Evolutionary conservation across 2,888 invertebrate genomes (phyloP).

Genomic region (Hecatera dysodea): DNA sequence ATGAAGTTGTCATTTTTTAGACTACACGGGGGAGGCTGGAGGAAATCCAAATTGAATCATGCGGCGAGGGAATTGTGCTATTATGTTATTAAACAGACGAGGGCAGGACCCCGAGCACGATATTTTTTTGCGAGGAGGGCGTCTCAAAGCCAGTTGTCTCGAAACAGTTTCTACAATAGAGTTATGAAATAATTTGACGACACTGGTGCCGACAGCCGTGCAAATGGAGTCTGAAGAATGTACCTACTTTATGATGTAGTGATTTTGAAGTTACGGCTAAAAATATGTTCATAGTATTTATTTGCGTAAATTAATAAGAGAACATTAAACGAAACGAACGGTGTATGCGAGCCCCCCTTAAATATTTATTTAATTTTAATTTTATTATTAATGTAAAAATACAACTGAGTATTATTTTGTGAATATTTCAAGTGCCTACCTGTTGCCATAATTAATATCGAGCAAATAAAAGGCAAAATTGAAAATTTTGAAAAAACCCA

Average conservation of each 20-base stretch:
- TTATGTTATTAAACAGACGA: constrained; percentile 92
- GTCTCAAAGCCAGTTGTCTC: constrained; percentile 86
- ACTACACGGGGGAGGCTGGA: constrained; percentile 89
- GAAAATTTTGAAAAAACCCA: no score
- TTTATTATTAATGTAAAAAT: no score
- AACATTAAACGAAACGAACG: no score
- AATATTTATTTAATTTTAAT: no score
- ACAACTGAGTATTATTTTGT: no score
- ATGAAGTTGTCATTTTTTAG: constrained; percentile 91
- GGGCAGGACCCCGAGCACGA: constrained; percentile 90
- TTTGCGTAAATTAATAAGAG: not conserved
- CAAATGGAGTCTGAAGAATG: constrained; percentile 59
- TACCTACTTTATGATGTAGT: constrained; percentile 11
- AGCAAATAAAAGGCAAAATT: no score
- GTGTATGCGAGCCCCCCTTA: no score
- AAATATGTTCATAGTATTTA: not conserved
- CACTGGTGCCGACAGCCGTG: constrained; percentile 75
- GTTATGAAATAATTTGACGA: constrained; percentile 91
- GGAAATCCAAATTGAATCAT: constrained; percentile 93
- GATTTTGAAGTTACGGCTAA: not conserved
- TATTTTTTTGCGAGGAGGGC: constrained; percentile 87
- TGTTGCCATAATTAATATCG: no score
- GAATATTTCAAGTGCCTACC: no score
- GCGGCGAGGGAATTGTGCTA: constrained; percentile 93
- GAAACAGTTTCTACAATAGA: constrained; percentile 90